Conservation (phyloP, 1,140 invertebrate species). For the Branchinecta lindahli region DNA sequence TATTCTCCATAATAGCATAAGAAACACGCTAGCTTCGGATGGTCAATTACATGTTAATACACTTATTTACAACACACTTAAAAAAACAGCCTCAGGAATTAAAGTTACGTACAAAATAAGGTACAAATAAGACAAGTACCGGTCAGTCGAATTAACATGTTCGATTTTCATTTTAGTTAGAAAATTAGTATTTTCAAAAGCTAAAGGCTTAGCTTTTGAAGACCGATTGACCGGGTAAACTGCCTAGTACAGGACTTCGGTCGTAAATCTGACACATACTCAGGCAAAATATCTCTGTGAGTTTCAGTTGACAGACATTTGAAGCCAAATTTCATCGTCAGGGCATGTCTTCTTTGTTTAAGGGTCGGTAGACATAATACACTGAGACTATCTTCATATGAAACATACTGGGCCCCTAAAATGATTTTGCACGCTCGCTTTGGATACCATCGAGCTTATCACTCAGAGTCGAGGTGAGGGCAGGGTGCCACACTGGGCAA, state of each 20-base stretch:
- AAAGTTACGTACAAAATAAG: neutral
- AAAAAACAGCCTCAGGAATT: neutral
- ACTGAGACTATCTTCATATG: too few species aligned
- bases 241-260: too few species aligned
- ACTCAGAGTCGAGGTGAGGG: neutral
- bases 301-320: too few species aligned
- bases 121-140: conserved; percentile 8
- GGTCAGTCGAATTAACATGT: neutral
- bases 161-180: neutral
- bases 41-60: neutral
- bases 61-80: conserved; percentile 9
- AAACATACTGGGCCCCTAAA: too few species aligned
- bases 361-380: too few species aligned
- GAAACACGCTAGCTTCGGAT: conserved; percentile 1
- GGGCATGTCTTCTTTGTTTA: too few species aligned
- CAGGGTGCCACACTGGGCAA: conserved; percentile 3
- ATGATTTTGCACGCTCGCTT: too few species aligned
- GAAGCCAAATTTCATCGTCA: too few species aligned
- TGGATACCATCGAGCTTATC: neutral
- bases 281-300: too few species aligned
- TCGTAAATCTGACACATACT: too few species aligned
- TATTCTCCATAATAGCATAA: neutral
- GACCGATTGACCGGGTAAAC: too few species aligned
- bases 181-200: neutral
- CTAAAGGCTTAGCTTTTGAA: neutral